Conservation (phyloP, 2,113 vertebrate genomes). For the Odocoileus virginianus region DNA sequence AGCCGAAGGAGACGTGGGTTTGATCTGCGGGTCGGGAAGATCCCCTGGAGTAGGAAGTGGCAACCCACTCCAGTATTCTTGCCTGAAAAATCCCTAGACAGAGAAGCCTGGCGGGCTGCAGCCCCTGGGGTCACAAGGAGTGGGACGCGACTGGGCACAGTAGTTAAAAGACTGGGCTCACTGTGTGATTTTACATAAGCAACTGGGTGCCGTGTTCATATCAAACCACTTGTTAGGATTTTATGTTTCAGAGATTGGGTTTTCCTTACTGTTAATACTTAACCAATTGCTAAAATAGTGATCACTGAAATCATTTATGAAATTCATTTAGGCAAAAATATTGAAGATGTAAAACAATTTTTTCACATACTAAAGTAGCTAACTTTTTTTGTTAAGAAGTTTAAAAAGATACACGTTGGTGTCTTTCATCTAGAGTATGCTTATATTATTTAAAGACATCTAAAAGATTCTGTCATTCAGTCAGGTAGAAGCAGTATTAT, state of each 20-base stretch:
- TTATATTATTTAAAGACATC: background rate
- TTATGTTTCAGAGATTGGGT: slow-evolving; percentile 23
- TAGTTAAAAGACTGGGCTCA: slow-evolving; percentile 10
- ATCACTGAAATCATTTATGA: background rate
- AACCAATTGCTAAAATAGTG: slow-evolving; percentile 12
- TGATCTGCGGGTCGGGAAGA: background rate
- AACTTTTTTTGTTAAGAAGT: background rate
- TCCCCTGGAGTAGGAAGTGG: background rate
- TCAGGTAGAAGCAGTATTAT: background rate
- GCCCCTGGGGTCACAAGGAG: background rate
- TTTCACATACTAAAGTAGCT: background rate
- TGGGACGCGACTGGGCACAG: background rate
- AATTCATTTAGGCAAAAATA: slow-evolving; percentile 20
- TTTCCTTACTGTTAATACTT: background rate
- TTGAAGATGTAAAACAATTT: background rate
- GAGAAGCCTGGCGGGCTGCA: background rate
- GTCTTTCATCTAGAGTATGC: background rate
- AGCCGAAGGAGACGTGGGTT: background rate
- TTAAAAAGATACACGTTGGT: background rate
- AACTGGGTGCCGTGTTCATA: slow-evolving; percentile 27
- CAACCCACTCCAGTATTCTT: background rate
- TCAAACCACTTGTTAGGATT: slow-evolving; percentile 3
- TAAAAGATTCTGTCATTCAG: background rate
- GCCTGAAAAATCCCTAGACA: background rate
- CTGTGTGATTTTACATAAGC: slow-evolving; percentile 17